Conservation (phyloP, 2,888 invertebrate species). For the Eupithecia tripunctaria region DNA sequence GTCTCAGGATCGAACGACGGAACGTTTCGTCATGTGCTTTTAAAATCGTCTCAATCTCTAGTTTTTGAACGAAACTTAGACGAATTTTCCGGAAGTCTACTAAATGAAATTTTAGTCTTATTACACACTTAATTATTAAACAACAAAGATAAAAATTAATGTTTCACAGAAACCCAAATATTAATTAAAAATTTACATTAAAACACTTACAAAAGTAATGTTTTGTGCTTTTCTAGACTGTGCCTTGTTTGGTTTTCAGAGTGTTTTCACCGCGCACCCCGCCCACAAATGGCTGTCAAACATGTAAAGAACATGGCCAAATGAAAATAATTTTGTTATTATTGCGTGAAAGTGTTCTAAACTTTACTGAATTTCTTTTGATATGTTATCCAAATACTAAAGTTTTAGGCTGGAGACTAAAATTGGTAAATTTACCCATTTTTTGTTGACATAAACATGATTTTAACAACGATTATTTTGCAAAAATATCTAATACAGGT, state of each 20-base stretch:
- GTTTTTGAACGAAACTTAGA: constrained; percentile 16
- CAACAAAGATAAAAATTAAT: neutral
- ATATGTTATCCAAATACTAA: neutral
- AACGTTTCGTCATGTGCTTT: neutral
- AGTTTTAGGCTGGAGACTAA: neutral
- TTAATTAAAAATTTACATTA: neutral
- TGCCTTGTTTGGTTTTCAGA: constrained; percentile 66
- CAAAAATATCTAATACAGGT: constrained; percentile 21
- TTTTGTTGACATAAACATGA: constrained; percentile 23
- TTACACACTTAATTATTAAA: neutral
- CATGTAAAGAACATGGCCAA: constrained; percentile 41
- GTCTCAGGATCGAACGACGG: neutral
- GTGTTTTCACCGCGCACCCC: constrained; percentile 67
- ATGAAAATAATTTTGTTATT: constrained; percentile 51
- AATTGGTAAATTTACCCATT: neutral
- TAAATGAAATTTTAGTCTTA: neutral
- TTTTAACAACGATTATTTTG: constrained; percentile 22
- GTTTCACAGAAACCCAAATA: neutral
- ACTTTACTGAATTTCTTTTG: neutral
- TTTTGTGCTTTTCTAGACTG: neutral
- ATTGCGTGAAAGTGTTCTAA: constrained; percentile 35
- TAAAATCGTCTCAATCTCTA: neutral
- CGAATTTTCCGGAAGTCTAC: constrained; percentile 18
- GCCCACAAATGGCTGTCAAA: constrained; percentile 74
- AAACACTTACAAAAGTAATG: neutral